Percentiles rank a stretch among this genome's conserved stretches.
Conservation (phyloP, 2,113 vertebrate species). For the Morphnarchus princeps region DNA sequence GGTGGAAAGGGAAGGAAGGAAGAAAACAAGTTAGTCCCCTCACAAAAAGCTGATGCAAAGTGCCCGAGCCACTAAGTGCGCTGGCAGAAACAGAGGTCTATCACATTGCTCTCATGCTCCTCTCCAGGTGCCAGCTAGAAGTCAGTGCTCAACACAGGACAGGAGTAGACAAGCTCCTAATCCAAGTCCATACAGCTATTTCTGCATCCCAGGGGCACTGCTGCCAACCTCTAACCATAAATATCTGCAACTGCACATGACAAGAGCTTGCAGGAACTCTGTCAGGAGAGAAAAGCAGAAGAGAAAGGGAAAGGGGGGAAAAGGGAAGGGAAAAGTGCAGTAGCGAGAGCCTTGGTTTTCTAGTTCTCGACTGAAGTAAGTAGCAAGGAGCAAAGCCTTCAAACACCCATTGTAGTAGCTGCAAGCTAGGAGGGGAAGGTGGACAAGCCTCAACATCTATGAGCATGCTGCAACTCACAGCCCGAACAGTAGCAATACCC, state of each 20-base stretch:
- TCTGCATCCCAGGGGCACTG: background rate
- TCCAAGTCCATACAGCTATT: background rate
- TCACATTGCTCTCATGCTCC: background rate
- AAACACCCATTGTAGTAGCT: background rate
- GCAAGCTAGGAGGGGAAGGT: background rate
- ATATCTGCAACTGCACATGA: background rate
- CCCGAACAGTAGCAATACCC: background rate
- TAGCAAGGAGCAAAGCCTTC: background rate
- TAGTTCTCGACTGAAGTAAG: background rate
- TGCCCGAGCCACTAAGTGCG: background rate
- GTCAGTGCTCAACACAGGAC: background rate
- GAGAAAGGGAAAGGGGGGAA: background rate
- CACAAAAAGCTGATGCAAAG: background rate
- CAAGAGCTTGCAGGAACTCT: background rate
- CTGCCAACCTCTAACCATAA: background rate
- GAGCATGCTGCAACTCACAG: background rate
- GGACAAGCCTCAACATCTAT: background rate
- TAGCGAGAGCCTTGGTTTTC: background rate
- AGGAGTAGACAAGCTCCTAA: background rate
- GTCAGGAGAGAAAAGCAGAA: background rate
- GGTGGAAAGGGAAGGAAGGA: background rate
- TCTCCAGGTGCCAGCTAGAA: background rate
- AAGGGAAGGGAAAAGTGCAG: background rate
- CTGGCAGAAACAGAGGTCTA: background rate
- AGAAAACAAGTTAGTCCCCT: background rate